A percentile compares a stretch with the other conserved stretches of the same genome.
phyloP scores from a whole-genome alignment of 2,797 vertebrate species.

The Eutrigla gurnardus region DNA sequence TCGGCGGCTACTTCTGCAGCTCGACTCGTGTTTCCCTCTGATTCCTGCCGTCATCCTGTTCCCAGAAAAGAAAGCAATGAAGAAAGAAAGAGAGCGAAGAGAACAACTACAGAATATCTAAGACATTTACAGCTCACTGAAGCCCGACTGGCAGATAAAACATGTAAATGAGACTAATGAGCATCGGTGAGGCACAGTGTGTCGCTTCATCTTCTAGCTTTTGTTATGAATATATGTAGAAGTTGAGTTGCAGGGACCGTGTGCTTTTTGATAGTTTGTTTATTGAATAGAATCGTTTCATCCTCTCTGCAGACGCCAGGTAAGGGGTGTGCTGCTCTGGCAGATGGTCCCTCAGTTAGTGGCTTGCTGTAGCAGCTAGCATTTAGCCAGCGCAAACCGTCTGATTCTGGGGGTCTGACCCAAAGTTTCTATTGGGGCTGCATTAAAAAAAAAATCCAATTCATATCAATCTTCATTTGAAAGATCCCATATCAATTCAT shows the following conservation, averaged over 20 bases:
- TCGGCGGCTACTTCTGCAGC: slow-evolving; percentile 22
- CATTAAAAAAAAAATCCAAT: too few species aligned
- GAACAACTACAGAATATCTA: neutral
- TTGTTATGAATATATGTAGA: neutral
- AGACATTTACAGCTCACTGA: slow-evolving; percentile 11
- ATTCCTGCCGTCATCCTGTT: neutral
- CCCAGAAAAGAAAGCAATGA: neutral
- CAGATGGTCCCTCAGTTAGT: too few species aligned
- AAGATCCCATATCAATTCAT: too few species aligned
- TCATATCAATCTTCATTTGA: too few species aligned
- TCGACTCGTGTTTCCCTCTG: slow-evolving; percentile 28
- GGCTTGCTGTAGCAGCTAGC: too few species aligned
- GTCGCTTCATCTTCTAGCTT: neutral
- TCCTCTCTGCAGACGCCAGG: too few species aligned
- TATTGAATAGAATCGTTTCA: too few species aligned
- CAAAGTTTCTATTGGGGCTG: too few species aligned
- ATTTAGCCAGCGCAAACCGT: too few species aligned
- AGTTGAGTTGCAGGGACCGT: neutral
- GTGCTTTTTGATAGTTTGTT: too few species aligned
- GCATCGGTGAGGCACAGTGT: neutral
- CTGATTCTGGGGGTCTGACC: too few species aligned
- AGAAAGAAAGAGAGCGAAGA: neutral
- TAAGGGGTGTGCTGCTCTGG: too few species aligned
- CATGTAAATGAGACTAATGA: slow-evolving; percentile 7
- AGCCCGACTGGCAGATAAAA: slow-evolving; percentile 1